Evolutionary conservation across 2,113 vertebrate species (phyloP).

Genomic region (Chamaea fasciata): DNA sequence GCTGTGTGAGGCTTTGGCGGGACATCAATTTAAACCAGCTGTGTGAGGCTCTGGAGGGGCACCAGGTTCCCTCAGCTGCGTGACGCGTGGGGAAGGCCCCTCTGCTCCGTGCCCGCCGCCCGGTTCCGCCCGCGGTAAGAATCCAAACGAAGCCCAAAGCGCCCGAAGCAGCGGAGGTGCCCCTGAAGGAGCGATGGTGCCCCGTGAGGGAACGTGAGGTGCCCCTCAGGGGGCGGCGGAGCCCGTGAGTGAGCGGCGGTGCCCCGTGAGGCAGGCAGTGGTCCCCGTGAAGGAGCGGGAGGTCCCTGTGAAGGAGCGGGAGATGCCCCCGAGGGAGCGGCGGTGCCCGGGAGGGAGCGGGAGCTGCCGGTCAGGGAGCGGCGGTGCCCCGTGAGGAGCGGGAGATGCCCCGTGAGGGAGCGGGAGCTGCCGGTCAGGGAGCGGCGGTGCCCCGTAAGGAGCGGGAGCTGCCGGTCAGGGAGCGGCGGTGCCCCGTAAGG

Average conservation of each 20-base stretch:
- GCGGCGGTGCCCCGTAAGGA: neutral
- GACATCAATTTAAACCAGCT: neutral
- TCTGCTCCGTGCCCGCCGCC: neutral
- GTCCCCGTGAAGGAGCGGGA: too few relatives aligned
- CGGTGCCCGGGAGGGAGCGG: neutral
- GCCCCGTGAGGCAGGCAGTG: too few relatives aligned
- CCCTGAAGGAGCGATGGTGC: neutral
- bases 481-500: neutral
- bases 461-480: too few relatives aligned
- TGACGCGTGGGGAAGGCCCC: rapidly evolving
- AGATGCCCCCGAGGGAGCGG: too few relatives aligned
- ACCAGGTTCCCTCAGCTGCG: neutral
- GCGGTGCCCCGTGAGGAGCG: neutral
- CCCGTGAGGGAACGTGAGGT: too few relatives aligned
- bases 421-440: neutral
- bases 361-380: neutral
- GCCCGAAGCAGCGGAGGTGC: too few relatives aligned
- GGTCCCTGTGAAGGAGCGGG: too few relatives aligned
- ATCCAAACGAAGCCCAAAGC: neutral
- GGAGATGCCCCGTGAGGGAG: neutral
- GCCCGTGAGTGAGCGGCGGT: too few relatives aligned
- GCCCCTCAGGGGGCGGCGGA: too few relatives aligned
- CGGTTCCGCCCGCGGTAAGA: too few relatives aligned
- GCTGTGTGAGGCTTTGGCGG: neutral
- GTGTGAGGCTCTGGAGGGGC: neutral